Evolutionary conservation across 53 echinoderm and acorn worm species (phyloP), one percentile per base, ranked within the genome.

Genomic region (Holothuria leucospilota): DNA sequence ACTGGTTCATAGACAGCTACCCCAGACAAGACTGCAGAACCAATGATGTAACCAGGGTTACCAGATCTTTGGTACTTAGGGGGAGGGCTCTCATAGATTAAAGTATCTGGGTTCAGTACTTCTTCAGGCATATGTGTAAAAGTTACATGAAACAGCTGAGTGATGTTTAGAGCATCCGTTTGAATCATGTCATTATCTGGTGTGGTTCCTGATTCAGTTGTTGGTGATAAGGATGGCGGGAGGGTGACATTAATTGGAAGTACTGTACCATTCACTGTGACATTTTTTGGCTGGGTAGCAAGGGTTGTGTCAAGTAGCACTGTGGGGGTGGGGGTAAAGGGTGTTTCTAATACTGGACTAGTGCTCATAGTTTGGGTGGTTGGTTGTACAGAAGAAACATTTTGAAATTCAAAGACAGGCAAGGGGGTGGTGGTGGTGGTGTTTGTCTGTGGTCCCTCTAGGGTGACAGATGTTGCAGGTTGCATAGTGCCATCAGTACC

Each of bases 11-110:
- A 71, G 46, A 91, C 18, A 14, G 87, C 89, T 15, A 72, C 63
- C 13, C 98, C 98, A 0, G 95, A 88, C 39, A 98, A 77, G 24
- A 98, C 90, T 39, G 80, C 49, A n/a, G 85, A 87, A 18, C 98
- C 93, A 13, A 82, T 81, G 70, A 90, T 71, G 29, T 98, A 98
- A 6, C 98, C 98, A 8, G 98, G 98, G 65, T 95, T 98, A 6
- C 98, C 98, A 10, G 98, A 98, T 65, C 92, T 82, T 34, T 87
- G 53, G 18, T 58, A 75, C 39, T 87, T 90, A 23, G 85, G 39
- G 12, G 59, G 40, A 24, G 39, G n/a, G 13, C 52, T 85, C 18
- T 85, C 64, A 7, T 81, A 23, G 20, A 90, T 88, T 8, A 83
- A 62, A 0, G 90, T 92, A 30, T 78, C 53, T 20, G 90, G 86